Evolutionary conservation across 2,888 invertebrate genomes (phyloP), one percentile per base, ranked within the genome.

Genomic region (Epinotia nisella): DNA sequence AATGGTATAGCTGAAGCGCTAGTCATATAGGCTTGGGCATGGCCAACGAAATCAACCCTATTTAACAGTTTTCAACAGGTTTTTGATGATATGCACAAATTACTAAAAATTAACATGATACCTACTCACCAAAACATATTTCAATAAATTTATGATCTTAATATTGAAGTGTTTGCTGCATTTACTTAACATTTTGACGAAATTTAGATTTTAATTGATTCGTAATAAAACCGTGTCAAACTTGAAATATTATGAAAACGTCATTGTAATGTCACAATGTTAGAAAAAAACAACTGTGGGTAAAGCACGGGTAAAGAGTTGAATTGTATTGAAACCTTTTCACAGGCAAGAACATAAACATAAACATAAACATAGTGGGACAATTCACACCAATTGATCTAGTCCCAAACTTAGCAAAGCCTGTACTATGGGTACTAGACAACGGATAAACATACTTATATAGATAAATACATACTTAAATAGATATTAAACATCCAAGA

Each of bases 41-140:
- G 55, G 11, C 55, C 55, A 56, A 21, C 55, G 13, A 24, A 21
- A 56, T 56, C 21, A 9, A 21, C 5, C 13, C 19, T n/a, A 56
- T 4, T 3, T 9, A 11, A 55, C 19, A n/a, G n/a, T 55, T 15
- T 35, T 35, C 35, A 24, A 24, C 2, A 24, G 21, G 21, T 2
- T 24, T 24, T 24, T 24, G 1, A 35, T 9, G 35, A 35, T 29
- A 55, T 11, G 39, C 41, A 17, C 17, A 60, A 13, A 64, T 1
- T 3, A 17, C n/a, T 17, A 35, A 39, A n/a, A 53, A 61, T 39
- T 35, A 21, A n/a, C 19, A 4, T 53, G 19, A 41, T 67, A 72
- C n/a, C n/a, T n/a, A n/a, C 67, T 61, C 35, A 72, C 71, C 61
- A 72, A 61, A 55, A 72, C 67, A 67, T 61, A 72, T 61, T 67